Percentiles rank a stretch among this genome's conserved stretches.
phyloP scores from a whole-genome alignment of 2,113 vertebrate genomes.

The Engraulis encrasicolus region DNA sequence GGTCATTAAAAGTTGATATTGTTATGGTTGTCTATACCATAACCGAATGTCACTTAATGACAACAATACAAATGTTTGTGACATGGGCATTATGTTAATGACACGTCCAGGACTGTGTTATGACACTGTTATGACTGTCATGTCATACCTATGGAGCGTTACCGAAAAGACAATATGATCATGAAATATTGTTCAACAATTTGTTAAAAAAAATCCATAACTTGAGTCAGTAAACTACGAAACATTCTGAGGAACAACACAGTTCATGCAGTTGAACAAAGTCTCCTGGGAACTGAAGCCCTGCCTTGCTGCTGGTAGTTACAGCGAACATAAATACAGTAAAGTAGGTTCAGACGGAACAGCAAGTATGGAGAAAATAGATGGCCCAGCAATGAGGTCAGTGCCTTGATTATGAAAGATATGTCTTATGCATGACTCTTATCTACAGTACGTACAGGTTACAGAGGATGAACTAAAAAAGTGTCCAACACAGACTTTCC shows the following conservation, averaged over 20 bases:
- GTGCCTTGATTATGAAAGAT: background rate
- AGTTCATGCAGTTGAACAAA: background rate
- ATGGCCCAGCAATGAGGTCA: background rate
- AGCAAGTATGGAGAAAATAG: background rate
- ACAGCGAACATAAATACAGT: background rate
- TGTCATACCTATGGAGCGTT: too few species aligned
- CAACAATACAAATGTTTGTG: too few species aligned
- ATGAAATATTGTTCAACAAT: background rate
- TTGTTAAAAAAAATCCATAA: background rate
- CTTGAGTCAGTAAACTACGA: background rate
- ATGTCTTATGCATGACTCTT: background rate
- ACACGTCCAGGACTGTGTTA: too few species aligned
- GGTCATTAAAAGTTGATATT: too few species aligned
- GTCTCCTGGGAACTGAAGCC: background rate
- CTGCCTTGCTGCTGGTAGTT: background rate
- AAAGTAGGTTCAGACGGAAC: background rate
- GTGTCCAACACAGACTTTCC: slow-evolving; percentile 90
- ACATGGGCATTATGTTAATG: too few species aligned
- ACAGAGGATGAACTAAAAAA: background rate
- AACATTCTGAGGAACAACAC: background rate
- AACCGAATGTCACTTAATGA: too few species aligned
- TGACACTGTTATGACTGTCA: too few species aligned
- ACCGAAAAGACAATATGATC: too few species aligned
- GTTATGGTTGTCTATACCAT: too few species aligned
- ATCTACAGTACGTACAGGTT: background rate